Evolutionary conservation across 2,113 vertebrate genomes (phyloP).

Genomic region (Petrocephalus microphthalmus): DNA sequence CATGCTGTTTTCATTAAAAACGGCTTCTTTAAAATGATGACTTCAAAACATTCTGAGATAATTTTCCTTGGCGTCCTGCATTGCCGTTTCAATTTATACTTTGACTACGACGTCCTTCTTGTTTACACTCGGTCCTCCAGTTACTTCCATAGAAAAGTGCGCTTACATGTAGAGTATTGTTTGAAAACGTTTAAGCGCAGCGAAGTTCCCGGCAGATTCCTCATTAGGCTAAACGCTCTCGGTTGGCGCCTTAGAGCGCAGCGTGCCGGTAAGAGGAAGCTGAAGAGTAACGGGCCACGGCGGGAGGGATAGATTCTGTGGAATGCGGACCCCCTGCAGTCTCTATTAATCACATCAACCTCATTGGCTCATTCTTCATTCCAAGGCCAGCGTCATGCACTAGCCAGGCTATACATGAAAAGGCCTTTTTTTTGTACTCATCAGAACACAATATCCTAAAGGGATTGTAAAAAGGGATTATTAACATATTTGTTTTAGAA

Average conservation of each 20-base stretch:
- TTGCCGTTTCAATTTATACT: neutral
- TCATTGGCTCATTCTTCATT: neutral
- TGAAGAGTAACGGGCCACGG: neutral
- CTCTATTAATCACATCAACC: neutral
- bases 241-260: neutral
- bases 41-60: constrained; percentile 8
- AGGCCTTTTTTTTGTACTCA: neutral
- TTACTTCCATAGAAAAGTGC: neutral
- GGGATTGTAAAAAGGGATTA: too few relatives aligned
- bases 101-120: neutral
- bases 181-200: neutral
- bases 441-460: neutral
- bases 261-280: neutral
- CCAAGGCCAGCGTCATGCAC: neutral
- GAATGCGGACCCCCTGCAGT: neutral
- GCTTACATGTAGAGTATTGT: neutral
- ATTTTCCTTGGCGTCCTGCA: neutral
- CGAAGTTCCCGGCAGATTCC: neutral
- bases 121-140: neutral
- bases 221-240: neutral
- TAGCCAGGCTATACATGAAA: neutral
- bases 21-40: neutral
- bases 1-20: constrained; percentile 4
- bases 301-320: neutral
- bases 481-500: neutral